Conservation (phyloP, 1,140 invertebrate species). For the Eciton burchellii region DNA sequence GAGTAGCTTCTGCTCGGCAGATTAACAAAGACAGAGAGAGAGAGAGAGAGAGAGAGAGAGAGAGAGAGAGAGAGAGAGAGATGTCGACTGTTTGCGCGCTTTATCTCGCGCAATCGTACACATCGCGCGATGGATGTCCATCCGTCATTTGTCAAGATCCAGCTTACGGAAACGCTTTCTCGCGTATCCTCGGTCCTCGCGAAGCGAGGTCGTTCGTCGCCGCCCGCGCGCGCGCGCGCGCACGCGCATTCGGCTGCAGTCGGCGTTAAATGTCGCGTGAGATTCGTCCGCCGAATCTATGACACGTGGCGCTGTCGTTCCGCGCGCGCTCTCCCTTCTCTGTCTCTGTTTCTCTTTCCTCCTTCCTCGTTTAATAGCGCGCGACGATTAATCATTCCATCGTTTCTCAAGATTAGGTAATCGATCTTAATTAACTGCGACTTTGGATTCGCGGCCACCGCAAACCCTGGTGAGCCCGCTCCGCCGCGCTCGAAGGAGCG, state of each 20-base stretch:
- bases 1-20: constrained; percentile 26
- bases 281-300: no score
- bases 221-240: constrained; percentile 7
- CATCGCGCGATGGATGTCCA: background rate
- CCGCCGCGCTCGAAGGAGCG: no score
- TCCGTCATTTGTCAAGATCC: constrained; percentile 30
- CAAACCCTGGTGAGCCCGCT: no score
- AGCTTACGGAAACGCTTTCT: constrained; percentile 7
- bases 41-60: no score
- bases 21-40: no score
- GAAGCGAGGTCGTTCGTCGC: background rate
- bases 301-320: no score
- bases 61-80: no score
- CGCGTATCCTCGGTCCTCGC: background rate
- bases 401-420: background rate
- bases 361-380: background rate
- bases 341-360: no score
- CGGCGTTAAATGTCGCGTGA: no score
- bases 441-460: background rate
- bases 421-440: background rate
- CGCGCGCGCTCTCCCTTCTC: background rate
- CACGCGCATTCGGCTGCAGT: constrained; percentile 12
- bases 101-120: no score
- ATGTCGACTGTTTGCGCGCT: no score
- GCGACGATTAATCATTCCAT: background rate